Percentiles rank a stretch among this genome's conserved stretches.
Evolutionary conservation across 2,113 vertebrate genomes (phyloP).

Genomic region (Pelodiscus sinensis): DNA sequence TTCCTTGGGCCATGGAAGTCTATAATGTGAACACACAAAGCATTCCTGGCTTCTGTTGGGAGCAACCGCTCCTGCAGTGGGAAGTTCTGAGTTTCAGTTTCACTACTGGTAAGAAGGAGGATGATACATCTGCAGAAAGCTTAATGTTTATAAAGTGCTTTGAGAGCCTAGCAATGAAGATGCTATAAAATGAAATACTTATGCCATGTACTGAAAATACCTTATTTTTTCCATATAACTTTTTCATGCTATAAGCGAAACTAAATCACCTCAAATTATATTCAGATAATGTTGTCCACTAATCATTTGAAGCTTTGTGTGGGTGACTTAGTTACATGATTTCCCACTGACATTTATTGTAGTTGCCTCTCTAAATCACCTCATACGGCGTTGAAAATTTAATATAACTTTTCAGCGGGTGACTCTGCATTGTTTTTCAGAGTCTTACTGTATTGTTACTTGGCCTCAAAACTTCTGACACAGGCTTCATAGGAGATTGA

Average conservation of each 20-base stretch:
- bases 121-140: too few species aligned
- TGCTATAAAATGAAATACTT: not conserved
- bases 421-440: not conserved
- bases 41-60: not conserved
- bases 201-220: not conserved
- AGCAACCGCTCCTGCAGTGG: too few species aligned
- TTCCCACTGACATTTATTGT: not conserved
- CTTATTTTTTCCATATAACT: not conserved
- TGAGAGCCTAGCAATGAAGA: not conserved
- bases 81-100: not conserved
- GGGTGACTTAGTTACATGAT: not conserved
- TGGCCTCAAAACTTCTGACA: not conserved
- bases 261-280: not conserved
- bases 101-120: not conserved
- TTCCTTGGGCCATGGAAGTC: not conserved
- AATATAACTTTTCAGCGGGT: not conserved
- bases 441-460: not conserved
- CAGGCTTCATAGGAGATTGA: not conserved
- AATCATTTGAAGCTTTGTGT: not conserved
- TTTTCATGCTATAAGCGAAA: not conserved
- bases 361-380: not conserved
- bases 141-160: too few species aligned
- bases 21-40: not conserved
- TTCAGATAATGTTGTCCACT: not conserved
- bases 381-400: rapidly evolving